phyloP scores from a whole-genome alignment of 1,140 invertebrate genomes.

The Magallana gigas region DNA sequence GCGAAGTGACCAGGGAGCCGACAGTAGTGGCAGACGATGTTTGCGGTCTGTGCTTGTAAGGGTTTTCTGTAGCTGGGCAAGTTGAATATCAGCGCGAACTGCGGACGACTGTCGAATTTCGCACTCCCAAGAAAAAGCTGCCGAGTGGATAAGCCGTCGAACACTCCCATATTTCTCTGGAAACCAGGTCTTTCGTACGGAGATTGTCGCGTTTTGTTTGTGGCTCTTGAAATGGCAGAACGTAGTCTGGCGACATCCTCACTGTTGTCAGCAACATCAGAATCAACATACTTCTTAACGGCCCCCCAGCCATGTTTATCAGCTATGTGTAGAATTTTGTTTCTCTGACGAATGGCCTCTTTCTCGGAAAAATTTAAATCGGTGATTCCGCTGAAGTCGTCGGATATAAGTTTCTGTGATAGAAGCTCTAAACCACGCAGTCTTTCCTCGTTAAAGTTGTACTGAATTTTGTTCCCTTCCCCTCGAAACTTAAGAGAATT shows the following conservation, averaged over 20 bases:
- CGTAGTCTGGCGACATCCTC: conserved; percentile 38
- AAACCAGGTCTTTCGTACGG: too few species aligned
- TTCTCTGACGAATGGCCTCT: conserved; percentile 8
- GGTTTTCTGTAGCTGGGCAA: too few species aligned
- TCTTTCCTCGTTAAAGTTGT: neutral
- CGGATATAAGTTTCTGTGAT: neutral
- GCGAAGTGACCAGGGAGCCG: too few species aligned
- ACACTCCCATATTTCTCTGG: too few species aligned
- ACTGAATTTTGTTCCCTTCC: conserved; percentile 11
- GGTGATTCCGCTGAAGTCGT: neutral
- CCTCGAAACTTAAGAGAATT: neutral
- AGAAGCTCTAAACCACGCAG: neutral
- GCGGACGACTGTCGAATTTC: too few species aligned
- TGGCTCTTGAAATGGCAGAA: neutral
- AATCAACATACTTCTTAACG: conserved; percentile 31
- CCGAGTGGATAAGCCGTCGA: too few species aligned
- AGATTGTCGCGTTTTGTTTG: too few species aligned
- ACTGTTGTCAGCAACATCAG: conserved; percentile 7
- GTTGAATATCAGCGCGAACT: too few species aligned
- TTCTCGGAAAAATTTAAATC: neutral
- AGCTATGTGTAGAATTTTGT: conserved; percentile 42
- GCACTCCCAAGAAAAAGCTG: too few species aligned
- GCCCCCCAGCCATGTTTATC: conserved; percentile 45
- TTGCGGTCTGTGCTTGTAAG: too few species aligned
- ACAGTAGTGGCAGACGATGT: too few species aligned